Base-by-base conservation (phyloP, 2,888 invertebrate species). In the Priocnemis perturbator region DNA sequence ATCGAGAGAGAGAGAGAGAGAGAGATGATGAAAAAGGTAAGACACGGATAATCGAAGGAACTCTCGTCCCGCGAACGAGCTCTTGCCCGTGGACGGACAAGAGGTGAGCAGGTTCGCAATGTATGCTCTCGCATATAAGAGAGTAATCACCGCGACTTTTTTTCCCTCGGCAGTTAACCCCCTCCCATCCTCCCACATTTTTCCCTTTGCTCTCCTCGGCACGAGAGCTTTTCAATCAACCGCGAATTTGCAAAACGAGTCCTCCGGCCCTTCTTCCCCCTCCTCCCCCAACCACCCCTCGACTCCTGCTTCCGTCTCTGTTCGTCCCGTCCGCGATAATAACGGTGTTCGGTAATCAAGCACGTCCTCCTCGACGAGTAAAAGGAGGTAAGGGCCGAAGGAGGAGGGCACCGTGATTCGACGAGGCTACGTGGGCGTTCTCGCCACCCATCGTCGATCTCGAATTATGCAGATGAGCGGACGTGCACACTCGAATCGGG, bases 241-340 rank as follows among this genome's bases (percentile, higher is more conserved):
- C 76, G 81, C 81, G 74, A 85, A 86, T 86, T 85, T 85, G 79
- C 83, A 78, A 84, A 83, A 86, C 83, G 78, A 83, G 81, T 79
- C 79, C 67, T 58, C 65, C 53, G 21, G 37, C 48, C 52, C 53
- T 58, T 23, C 53, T 53, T 48, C 11, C 44, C 5, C 44, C 19
- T 53, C 50, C 58, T 56, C 45, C 53, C 76, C 64, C 37, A 4
- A 26, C 26, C 26, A 26, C 60, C 15, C 30, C 56, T 47, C 21
- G 11, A 9, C 19, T 23, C 11, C n/a, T 17, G 30, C 11, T 21
- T 21, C 21, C 2, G 30, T 57, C 20, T 11, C 3, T 9, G 44
- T 19, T 26, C 63, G 37, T 66, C 37, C n/a, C 26, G 14, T 47
- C 68, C 45, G 60, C 74, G 53, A 80, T 84, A 84, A 83, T 85